These are phyloP conservation scores for Campylomormyrus tamandua DNA, from an alignment of 2,113 vertebrate genomes.

Conservation along the genomic window DNA sequence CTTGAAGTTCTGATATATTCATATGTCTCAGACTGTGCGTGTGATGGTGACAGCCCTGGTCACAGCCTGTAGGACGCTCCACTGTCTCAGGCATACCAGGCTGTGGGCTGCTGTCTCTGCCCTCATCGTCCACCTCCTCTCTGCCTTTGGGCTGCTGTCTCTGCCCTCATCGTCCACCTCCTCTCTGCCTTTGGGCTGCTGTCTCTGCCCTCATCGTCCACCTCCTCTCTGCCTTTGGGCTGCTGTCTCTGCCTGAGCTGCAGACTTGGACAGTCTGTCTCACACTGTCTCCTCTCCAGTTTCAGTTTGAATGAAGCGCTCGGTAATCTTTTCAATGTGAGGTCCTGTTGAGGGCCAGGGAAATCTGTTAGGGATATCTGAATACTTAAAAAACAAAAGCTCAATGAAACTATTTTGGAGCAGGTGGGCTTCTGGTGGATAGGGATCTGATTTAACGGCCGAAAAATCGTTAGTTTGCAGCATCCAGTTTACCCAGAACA, in stretches of 20 bases:
- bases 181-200: neutral
- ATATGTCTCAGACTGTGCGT: neutral
- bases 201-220: neutral
- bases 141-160: neutral
- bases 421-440: neutral
- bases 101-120: too few relatives aligned
- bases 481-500: neutral
- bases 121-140: too few relatives aligned
- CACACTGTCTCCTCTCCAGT: neutral
- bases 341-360: neutral
- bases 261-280: neutral
- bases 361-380: neutral
- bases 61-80: neutral
- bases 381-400: neutral
- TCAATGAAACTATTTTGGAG: neutral
- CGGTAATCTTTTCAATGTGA: neutral
- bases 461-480: neutral
- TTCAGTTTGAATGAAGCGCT: neutral
- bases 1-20: neutral
- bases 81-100: neutral
- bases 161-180: too few relatives aligned
- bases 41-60: neutral
- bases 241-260: neutral
- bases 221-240: neutral
- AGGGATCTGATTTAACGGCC: neutral